Evolutionary conservation across 2,113 vertebrate genomes (phyloP).

Genomic region (Psittacara wagleri): DNA sequence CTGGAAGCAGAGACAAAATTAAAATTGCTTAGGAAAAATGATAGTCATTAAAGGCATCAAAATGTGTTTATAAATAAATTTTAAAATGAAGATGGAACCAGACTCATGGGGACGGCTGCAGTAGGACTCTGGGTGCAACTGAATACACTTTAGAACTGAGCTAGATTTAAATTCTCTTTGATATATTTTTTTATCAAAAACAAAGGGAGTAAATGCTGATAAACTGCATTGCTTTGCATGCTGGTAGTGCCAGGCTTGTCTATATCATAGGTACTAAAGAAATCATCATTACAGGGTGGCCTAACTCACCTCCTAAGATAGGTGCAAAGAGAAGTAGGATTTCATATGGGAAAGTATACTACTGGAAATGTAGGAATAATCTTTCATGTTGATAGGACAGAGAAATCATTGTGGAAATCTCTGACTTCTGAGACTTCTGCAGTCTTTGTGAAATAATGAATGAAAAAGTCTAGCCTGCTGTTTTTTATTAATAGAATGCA

Average conservation of each 20-base stretch:
- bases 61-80: not conserved
- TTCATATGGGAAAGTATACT: not conserved
- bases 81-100: not conserved
- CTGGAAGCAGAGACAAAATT: not conserved
- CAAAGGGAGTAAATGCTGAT: not conserved
- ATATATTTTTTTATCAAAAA: not conserved
- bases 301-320: not conserved
- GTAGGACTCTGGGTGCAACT: not conserved
- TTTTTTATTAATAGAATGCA: conserved; percentile 3
- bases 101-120: not conserved
- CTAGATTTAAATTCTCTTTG: not conserved
- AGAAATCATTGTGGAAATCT: not conserved
- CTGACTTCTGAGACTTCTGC: not conserved
- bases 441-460: not conserved
- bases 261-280: not conserved
- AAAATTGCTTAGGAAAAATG: not conserved
- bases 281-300: not conserved
- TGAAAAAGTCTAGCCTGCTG: not conserved
- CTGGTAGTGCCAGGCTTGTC: not conserved
- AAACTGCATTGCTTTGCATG: not conserved
- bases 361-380: not conserved
- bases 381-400: not conserved
- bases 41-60: not conserved
- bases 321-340: not conserved
- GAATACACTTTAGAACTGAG: not conserved